A percentile compares a stretch with the other conserved stretches of the same genome.
Conservation (phyloP, 2,113 vertebrate species). For the Vulpes vulpes region DNA sequence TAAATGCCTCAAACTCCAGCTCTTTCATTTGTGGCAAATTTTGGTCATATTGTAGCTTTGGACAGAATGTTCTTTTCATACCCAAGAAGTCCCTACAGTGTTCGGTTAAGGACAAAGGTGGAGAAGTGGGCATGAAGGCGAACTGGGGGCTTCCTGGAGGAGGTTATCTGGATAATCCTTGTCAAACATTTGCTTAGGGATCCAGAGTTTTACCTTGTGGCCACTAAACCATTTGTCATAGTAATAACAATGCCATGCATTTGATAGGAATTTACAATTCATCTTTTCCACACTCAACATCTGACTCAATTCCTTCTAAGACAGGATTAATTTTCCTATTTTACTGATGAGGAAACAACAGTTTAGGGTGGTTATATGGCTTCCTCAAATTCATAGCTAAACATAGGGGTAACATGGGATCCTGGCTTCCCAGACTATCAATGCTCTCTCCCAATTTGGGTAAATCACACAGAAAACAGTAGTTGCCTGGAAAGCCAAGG, state of each 20-base stretch:
- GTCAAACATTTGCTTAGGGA: constrained; percentile 33
- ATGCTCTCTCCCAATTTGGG: background rate
- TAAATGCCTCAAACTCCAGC: constrained; percentile 59
- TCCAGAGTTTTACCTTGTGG: background rate
- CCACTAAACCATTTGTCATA: background rate
- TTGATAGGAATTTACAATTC: background rate
- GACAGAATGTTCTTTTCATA: background rate
- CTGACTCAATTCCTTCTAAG: background rate
- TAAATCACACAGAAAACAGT: background rate
- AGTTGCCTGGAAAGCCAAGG: background rate
- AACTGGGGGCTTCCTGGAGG: background rate
- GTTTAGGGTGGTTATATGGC: background rate
- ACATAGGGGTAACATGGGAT: background rate
- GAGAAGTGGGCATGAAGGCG: background rate
- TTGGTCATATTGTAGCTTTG: background rate
- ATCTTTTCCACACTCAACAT: background rate
- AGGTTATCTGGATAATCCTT: background rate
- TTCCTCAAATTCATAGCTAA: background rate
- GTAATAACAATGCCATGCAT: background rate
- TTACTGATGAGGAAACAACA: background rate
- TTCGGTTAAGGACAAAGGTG: background rate
- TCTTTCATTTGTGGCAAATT: constrained; percentile 54
- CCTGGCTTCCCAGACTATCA: background rate
- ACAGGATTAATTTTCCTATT: background rate
- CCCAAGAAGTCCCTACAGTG: background rate